phyloP scores from a whole-genome alignment of 2,113 vertebrate genomes.

The Calyptommatus sinebrachiatus region DNA sequence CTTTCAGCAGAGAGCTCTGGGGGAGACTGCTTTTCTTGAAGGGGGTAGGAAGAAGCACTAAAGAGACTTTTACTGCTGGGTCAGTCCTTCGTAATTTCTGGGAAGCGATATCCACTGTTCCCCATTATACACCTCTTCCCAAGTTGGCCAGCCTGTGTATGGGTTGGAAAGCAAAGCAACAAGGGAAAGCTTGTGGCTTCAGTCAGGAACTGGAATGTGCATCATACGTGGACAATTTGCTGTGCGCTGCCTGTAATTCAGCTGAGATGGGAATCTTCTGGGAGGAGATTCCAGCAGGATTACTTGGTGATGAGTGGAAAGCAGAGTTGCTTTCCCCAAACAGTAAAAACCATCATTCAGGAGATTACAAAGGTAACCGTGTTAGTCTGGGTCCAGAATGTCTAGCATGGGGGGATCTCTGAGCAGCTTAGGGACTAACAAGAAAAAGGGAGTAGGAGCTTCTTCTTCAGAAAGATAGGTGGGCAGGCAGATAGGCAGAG shows the following conservation, averaged over 20 bases:
- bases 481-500: no score
- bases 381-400: neutral
- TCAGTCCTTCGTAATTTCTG: neutral
- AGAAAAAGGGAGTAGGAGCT: no score
- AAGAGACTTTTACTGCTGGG: neutral
- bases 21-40: no score
- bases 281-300: neutral
- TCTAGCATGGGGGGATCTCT: no score
- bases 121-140: neutral
- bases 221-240: neutral
- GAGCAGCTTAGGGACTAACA: no score
- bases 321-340: no score
- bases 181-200: neutral
- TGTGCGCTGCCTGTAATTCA: neutral
- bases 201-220: conserved; percentile 22
- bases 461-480: no score
- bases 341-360: no score
- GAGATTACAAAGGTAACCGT: neutral
- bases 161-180: neutral
- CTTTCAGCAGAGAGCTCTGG: neutral
- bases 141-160: neutral
- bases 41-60: neutral
- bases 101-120: neutral
- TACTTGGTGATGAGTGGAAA: neutral
- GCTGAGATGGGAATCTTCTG: neutral